These are phyloP conservation scores for Sitta europaea DNA, from an alignment of 2,113 vertebrate genomes.

Conservation along the genomic window DNA sequence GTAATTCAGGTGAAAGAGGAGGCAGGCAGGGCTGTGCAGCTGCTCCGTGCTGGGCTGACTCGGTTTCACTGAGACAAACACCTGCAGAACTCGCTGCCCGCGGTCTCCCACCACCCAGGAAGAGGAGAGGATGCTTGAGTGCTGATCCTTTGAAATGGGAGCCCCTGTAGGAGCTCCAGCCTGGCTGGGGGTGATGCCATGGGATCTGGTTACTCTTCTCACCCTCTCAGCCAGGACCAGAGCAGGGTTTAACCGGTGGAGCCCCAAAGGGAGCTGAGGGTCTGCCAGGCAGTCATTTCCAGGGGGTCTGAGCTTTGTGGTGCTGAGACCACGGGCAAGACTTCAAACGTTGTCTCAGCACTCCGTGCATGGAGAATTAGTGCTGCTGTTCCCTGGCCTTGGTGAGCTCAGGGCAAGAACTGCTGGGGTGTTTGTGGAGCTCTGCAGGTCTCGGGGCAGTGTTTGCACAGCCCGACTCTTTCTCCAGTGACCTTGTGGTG, in stretches of 20 bases:
- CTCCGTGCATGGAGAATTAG: accelerated
- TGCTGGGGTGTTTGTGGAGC: not conserved
- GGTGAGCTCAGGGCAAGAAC: not conserved
- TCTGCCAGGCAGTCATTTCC: accelerated
- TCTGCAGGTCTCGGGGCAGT: accelerated
- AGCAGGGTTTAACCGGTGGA: not conserved
- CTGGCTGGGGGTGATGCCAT: accelerated
- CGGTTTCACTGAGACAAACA: not conserved
- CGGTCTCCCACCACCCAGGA: accelerated
- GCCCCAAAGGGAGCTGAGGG: not conserved
- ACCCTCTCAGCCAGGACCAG: not conserved
- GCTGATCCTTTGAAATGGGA: not conserved
- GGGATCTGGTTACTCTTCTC: not conserved
- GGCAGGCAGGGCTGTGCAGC: not conserved
- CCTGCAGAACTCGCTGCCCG: accelerated
- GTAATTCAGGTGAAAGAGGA: not conserved
- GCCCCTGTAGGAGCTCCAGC: not conserved
- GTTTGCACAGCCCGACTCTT: not conserved
- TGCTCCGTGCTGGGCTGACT: accelerated
- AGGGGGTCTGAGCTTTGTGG: accelerated
- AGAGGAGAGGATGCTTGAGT: not conserved
- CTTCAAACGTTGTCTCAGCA: accelerated
- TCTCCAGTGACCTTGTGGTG: not conserved
- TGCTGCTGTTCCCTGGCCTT: not conserved
- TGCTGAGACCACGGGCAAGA: accelerated